Evolutionary conservation across 2,797 vertebrate genomes (phyloP).

Genomic region (Cynopterus sphinx): DNA sequence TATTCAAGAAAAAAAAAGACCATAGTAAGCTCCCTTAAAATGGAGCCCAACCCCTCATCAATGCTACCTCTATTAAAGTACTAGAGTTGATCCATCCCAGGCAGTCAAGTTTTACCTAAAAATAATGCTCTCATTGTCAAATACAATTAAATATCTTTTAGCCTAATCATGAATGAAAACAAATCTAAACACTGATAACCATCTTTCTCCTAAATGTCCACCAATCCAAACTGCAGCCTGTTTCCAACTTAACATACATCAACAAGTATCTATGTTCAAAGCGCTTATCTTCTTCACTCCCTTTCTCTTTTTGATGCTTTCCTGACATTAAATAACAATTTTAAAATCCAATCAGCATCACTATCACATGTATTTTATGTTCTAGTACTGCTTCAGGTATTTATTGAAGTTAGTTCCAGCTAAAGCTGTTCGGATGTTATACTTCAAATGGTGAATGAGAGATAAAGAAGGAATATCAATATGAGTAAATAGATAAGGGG

Average conservation of each 20-base stretch:
- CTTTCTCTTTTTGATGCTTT: slow-evolving; percentile 16
- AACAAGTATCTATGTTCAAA: not conserved
- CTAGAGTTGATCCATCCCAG: not conserved
- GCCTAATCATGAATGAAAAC: not conserved
- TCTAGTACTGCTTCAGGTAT: not conserved
- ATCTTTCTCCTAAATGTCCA: not conserved
- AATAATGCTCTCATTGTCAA: slow-evolving; percentile 27
- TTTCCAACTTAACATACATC: not conserved
- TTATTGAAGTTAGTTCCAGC: not conserved
- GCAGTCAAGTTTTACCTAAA: slow-evolving; percentile 5
- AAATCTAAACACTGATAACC: not conserved
- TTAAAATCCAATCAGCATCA: not conserved
- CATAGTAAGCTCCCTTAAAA: not conserved
- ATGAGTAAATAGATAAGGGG: not conserved
- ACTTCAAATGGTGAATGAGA: not conserved
- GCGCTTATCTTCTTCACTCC: not conserved
- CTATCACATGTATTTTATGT: not conserved
- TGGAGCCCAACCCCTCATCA: not conserved
- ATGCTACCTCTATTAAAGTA: slow-evolving; percentile 12
- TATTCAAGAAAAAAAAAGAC: slow-evolving; percentile 20
- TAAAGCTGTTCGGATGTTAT: slow-evolving; percentile 2
- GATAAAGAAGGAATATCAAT: not conserved
- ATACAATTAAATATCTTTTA: slow-evolving; percentile 14
- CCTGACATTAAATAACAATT: slow-evolving; percentile 24
- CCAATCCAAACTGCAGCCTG: not conserved